phyloP scores from a whole-genome alignment of 2,113 vertebrate species.

The Bagarius yarrelli region DNA sequence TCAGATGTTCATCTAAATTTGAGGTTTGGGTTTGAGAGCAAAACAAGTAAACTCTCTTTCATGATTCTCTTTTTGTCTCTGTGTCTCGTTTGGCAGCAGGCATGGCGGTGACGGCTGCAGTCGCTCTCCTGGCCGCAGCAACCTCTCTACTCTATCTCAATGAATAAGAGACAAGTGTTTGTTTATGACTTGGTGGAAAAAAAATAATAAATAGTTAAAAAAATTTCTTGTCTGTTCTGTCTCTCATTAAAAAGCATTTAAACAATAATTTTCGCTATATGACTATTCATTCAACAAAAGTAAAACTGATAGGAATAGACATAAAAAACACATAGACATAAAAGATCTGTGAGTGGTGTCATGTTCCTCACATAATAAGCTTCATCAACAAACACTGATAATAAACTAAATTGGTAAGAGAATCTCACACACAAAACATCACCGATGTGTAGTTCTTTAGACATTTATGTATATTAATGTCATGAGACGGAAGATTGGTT shows the following conservation, averaged over 20 bases:
- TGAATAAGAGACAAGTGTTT: conserved; percentile 47
- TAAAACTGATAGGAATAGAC: no score
- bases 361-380: no score
- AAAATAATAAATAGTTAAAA: not conserved
- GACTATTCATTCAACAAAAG: no score
- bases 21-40: not conserved
- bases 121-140: conserved; percentile 65
- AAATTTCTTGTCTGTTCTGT: not conserved
- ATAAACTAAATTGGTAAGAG: no score
- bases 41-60: not conserved
- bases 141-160: conserved; percentile 68
- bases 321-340: no score
- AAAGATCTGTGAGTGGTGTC: no score
- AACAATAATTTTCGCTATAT: no score
- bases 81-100: conserved; percentile 53
- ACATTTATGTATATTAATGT: not conserved
- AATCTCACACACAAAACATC: not conserved
- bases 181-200: not conserved
- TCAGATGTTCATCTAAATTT: no score
- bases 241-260: not conserved
- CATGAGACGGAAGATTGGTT: no score
- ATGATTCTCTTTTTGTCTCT: not conserved
- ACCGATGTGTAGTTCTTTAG: not conserved
- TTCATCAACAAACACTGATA: no score
- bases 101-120: conserved; percentile 61